Evolutionary conservation across 1,140 invertebrate species (phyloP).

Genomic region (Hetaerina americana): DNA sequence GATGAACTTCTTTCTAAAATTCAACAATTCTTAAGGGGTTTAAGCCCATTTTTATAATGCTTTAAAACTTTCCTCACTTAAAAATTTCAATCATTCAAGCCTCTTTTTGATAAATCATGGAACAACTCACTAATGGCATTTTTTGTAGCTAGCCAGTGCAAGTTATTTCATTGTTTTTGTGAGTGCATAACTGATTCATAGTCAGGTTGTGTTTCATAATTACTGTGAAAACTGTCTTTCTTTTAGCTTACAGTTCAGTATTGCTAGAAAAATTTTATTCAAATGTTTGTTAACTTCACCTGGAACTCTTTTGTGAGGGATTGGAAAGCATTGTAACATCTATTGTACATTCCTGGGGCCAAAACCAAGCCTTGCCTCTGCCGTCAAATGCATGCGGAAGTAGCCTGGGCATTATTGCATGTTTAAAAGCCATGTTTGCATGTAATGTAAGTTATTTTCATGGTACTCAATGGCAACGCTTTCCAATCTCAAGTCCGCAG

Average conservation of each 20-base stretch:
- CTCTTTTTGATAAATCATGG: not conserved
- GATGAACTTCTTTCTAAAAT: not conserved
- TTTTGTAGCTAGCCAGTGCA: not conserved
- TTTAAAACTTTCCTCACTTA: not conserved
- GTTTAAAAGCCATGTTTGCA: not conserved
- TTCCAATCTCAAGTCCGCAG: not conserved
- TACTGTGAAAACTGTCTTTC: not conserved
- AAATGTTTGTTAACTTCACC: not conserved
- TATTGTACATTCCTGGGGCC: not conserved
- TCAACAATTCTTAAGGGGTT: not conserved
- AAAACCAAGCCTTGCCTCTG: not conserved
- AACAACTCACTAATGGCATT: not conserved
- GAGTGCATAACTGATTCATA: not conserved
- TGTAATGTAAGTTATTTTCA: not conserved
- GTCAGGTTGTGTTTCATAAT: not conserved
- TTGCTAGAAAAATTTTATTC: not conserved
- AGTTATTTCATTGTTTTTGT: not conserved
- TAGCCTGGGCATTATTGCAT: not conserved
- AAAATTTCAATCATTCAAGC: not conserved
- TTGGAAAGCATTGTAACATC: conserved; percentile 2
- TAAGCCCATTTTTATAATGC: not conserved
- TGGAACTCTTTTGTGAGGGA: not conserved
- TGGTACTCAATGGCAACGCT: not conserved
- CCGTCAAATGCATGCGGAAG: not conserved
- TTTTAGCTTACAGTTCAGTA: not conserved